Evolutionary conservation across 37 sponge, comb jelly and placozoan genomes (phyloP), one percentile per base, ranked within the genome.

Genomic region (Spongilla lacustris): DNA sequence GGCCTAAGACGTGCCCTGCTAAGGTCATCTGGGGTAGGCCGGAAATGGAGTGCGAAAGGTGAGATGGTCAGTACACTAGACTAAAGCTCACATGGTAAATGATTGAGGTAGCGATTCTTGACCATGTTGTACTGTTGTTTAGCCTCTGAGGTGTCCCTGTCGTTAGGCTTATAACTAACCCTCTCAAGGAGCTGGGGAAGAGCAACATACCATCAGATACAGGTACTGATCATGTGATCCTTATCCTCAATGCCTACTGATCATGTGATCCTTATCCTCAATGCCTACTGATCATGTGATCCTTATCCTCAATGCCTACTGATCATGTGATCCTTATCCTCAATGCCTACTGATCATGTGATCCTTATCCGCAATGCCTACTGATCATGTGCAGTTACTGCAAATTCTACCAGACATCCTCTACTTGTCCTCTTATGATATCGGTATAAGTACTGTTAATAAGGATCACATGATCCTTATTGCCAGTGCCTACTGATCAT

Each of bases 161-260:
- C 76, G 2, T 2, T 79, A 23, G 88, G 84, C 37, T 50, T 38
- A 48, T 84, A 85, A 69, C 92, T 92, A 58, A 92, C 92, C 21
- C 24, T 30, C 9, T 76, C 22, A 27, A 92, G 78, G 31, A 88
- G 73, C 92, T 92, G 74, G 0, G 37, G 67, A 79, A n/a, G 29
- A 9, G 66, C 34, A 41, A 41, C 41, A 6, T 6, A 41, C 3
- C 6, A 41, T 41, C 6, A 9, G 41, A 6, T 41, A 6, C 6
- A 41, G 41, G 41, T 41, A 41, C 41, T 41, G 41, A 41, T 41
- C 41, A 41, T 41, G 41, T 41, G 41, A 75, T 4, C 5, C 24
- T 5, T 9, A 41, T 9, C 6, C 41, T 41, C 58, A 58, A 14
- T 72, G 73, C 4, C 46, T 10, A 46, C n/a, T n/a, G 17, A 72